Conservation (phyloP, 2,888 invertebrate species). For the Agrotis clavis region DNA sequence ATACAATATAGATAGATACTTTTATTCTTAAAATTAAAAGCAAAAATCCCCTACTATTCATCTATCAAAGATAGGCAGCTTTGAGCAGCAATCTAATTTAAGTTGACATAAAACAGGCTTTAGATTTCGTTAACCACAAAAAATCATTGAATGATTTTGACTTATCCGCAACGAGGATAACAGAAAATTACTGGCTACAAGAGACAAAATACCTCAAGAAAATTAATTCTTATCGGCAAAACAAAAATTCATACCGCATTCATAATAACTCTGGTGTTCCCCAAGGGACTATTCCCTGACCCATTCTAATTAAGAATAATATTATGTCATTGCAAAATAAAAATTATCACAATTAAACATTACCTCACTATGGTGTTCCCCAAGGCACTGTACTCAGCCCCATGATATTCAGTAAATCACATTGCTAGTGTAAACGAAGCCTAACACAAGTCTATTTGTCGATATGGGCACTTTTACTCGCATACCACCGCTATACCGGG, state of each 20-base stretch:
- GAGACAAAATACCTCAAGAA: background rate
- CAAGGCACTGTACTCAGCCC: background rate
- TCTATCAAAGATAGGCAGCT: background rate
- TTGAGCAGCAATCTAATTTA: background rate
- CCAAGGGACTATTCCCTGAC: background rate
- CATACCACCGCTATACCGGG: conserved; percentile 44
- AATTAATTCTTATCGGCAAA: background rate
- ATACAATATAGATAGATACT: too few species aligned
- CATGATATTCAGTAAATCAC: background rate
- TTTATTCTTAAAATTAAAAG: background rate
- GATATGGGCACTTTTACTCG: conserved; percentile 49
- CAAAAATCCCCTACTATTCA: too few species aligned
- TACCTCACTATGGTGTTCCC: background rate
- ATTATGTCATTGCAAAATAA: too few species aligned
- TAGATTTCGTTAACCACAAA: background rate
- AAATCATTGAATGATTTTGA: too few species aligned
- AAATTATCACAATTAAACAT: background rate
- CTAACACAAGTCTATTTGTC: conserved; percentile 26
- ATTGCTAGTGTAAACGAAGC: conserved; percentile 25
- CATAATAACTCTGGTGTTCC: conserved; percentile 5
- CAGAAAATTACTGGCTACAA: background rate
- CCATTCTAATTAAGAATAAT: background rate
- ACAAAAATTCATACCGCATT: background rate
- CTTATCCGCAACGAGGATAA: background rate
- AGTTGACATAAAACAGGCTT: background rate